Conservation (phyloP, 2,113 vertebrate genomes). For the Thunnus thynnus region DNA sequence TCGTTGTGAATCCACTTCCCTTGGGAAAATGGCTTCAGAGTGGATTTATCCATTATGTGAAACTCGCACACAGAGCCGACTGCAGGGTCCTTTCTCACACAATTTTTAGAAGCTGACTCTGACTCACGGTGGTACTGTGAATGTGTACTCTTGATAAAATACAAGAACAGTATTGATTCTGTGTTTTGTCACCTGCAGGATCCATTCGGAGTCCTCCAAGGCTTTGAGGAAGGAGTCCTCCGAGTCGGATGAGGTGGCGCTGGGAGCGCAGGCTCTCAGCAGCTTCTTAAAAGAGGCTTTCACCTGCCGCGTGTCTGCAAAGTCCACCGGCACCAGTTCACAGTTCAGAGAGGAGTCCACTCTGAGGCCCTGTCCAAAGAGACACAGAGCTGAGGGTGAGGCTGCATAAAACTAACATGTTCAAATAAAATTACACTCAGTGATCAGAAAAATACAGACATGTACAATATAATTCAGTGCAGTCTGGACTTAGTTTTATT, state of each 20-base stretch:
- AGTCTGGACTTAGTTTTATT: too few species aligned
- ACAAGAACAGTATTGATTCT: neutral
- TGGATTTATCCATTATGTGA: constrained; percentile 68
- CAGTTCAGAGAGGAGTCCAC: constrained; percentile 95
- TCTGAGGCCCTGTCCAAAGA: constrained; percentile 89
- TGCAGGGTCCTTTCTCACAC: constrained; percentile 56
- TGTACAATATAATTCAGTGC: neutral
- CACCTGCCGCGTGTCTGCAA: constrained; percentile 93
- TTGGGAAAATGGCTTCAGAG: constrained; percentile 61
- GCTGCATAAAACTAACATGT: neutral
- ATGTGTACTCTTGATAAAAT: neutral
- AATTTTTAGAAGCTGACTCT: neutral
- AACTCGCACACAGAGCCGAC: constrained; percentile 51
- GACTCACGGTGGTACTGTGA: neutral
- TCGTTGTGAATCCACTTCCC: constrained; percentile 61
- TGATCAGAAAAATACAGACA: neutral
- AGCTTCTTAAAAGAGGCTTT: constrained; percentile 97
- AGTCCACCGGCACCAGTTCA: constrained; percentile 98
- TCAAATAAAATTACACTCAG: neutral
- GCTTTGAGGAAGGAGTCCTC: constrained; percentile 95
- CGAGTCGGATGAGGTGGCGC: constrained; percentile 88
- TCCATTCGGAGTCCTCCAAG: constrained; percentile 96
- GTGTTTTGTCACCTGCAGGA: constrained; percentile 89
- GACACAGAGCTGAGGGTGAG: neutral
- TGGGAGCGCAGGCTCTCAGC: constrained; percentile 95